Evolutionary conservation across 1,140 invertebrate genomes (phyloP).

Genomic region (Galleria mellonella): DNA sequence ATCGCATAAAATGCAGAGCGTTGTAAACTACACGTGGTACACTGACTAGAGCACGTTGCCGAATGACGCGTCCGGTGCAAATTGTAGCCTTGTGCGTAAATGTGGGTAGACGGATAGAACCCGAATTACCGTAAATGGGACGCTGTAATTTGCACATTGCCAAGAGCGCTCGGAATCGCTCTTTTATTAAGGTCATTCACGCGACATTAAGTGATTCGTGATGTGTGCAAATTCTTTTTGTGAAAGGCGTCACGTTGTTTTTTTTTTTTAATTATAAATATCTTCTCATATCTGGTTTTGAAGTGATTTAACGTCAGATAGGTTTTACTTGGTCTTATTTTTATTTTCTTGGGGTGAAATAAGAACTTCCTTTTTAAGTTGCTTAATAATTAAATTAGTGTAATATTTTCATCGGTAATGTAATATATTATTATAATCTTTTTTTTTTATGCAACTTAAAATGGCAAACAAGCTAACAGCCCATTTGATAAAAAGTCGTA

Average conservation of each 20-base stretch:
- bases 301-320: too few species aligned
- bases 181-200: constrained; percentile 3
- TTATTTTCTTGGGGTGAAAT: too few species aligned
- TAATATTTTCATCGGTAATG: too few species aligned
- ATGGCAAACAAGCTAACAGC: too few species aligned
- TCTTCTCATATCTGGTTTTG: too few species aligned
- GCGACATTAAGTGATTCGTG: constrained; percentile 3
- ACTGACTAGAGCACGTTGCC: constrained; percentile 18
- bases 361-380: too few species aligned
- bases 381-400: too few species aligned
- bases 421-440: too few species aligned
- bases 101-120: constrained; percentile 25
- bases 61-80: constrained; percentile 44
- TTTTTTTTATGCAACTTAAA: too few species aligned
- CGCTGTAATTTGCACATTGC: constrained; percentile 32
- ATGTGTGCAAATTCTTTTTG: background rate
- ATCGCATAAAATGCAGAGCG: constrained; percentile 38
- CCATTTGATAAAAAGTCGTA: too few species aligned
- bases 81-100: constrained; percentile 37
- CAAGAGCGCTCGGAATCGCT: constrained; percentile 1
- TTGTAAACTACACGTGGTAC: constrained; percentile 49
- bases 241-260: background rate
- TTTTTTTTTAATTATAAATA: too few species aligned
- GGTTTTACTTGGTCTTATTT: too few species aligned
- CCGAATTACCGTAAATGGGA: constrained; percentile 30